phyloP scores from a whole-genome alignment of 1,140 invertebrate genomes.

The Pogonomyrmex barbatus region DNA sequence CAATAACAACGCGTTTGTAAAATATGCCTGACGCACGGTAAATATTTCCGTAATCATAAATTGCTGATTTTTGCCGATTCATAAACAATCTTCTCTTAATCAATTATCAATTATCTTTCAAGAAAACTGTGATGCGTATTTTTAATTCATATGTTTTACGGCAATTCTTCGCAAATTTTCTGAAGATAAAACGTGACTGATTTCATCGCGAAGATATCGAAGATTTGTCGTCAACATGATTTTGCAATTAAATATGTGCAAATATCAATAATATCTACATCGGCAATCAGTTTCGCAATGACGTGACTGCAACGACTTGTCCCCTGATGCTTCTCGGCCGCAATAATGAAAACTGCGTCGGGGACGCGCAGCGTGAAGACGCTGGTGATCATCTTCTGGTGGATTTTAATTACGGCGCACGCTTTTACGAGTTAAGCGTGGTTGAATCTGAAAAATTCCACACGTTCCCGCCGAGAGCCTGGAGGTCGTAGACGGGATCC shows the following conservation, averaged over 20 bases:
- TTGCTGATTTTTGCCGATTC: not conserved
- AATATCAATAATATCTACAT: slow-evolving; percentile 12
- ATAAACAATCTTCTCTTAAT: not conserved
- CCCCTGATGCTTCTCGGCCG: slow-evolving; percentile 30
- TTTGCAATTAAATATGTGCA: slow-evolving; percentile 33
- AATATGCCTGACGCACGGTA: not conserved
- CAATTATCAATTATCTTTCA: not conserved
- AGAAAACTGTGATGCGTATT: not conserved
- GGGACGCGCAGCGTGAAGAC: slow-evolving; percentile 58
- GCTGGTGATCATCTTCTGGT: slow-evolving; percentile 65
- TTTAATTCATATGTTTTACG: not conserved
- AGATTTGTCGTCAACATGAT: not conserved
- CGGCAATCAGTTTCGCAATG: slow-evolving; percentile 29
- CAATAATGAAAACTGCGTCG: slow-evolving; percentile 62
- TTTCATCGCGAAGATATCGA: not conserved
- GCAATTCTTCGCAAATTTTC: not conserved
- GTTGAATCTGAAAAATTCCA: slow-evolving; percentile 78
- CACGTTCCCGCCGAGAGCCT: slow-evolving; percentile 75
- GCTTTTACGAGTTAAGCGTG: slow-evolving; percentile 71
- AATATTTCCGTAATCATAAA: not conserved
- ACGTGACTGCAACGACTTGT: slow-evolving; percentile 34
- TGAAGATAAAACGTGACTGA: not conserved
- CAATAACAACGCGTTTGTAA: not conserved
- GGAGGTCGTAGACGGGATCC: slow-evolving; percentile 72
- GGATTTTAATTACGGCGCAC: slow-evolving; percentile 79